phyloP scores from a whole-genome alignment of 2,113 vertebrate species.

The Myiagra hebetior region DNA sequence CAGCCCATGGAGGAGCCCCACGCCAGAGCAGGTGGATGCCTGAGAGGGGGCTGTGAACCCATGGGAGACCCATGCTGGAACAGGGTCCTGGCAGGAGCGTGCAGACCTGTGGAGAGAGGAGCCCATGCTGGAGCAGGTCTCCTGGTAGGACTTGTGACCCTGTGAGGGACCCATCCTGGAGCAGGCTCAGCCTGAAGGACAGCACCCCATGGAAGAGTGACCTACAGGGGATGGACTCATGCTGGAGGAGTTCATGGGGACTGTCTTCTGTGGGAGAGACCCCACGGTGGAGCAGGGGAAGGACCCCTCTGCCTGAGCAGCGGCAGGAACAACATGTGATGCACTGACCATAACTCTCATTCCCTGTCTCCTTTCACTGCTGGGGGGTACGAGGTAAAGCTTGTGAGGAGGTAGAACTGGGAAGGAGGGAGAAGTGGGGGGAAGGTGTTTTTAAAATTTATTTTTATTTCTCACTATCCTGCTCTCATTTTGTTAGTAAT shows the following conservation, averaged over 20 bases:
- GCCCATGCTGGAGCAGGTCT: background rate
- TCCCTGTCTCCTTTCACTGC: background rate
- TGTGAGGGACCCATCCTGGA: background rate
- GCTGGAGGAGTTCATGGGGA: background rate
- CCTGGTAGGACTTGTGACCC: background rate
- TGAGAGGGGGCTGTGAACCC: background rate
- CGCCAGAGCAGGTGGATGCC: accelerated
- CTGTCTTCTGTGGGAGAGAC: background rate
- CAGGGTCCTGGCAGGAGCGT: background rate
- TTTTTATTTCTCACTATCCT: background rate
- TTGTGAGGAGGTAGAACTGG: background rate
- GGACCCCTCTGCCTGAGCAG: background rate
- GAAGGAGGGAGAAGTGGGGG: background rate
- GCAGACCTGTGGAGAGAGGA: background rate
- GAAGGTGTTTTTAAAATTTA: background rate
- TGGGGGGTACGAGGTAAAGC: background rate
- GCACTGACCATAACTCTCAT: background rate
- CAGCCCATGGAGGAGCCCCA: accelerated
- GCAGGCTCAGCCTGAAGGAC: background rate
- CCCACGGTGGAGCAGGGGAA: background rate
- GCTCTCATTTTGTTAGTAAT: background rate
- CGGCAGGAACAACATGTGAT: background rate
- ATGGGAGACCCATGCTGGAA: background rate
- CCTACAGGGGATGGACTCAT: background rate
- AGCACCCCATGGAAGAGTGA: background rate